phyloP scores from a whole-genome alignment of 2,113 vertebrate genomes.

The Syngnathus floridae region DNA sequence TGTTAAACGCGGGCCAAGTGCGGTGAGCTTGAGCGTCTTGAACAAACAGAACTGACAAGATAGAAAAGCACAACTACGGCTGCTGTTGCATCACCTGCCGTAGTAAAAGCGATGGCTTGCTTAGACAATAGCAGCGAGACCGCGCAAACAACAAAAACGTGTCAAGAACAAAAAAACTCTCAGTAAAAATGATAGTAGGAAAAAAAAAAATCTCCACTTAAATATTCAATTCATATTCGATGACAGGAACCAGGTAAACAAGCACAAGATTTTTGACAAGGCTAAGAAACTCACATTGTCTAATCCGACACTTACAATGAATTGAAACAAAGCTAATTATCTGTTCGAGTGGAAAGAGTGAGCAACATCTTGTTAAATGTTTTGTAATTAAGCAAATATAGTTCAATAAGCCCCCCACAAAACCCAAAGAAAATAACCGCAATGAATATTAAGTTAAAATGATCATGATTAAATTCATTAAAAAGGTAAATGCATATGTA shows the following conservation, averaged over 20 bases:
- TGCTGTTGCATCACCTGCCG: conserved; percentile 56
- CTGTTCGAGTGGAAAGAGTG: no score
- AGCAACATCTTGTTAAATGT: no score
- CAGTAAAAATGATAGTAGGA: conserved; percentile 2
- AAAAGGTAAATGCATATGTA: no score
- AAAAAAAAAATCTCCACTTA: conserved; percentile 25
- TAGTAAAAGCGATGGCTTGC: conserved; percentile 63
- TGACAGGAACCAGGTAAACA: neutral
- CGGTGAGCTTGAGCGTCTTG: conserved; percentile 9
- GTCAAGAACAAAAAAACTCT: conserved; percentile 15
- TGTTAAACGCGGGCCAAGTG: conserved; percentile 51
- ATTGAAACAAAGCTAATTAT: no score
- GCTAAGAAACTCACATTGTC: neutral
- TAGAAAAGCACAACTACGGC: conserved; percentile 34
- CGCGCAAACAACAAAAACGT: conserved; percentile 43
- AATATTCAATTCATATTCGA: neutral
- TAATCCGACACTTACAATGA: neutral
- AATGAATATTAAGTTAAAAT: no score
- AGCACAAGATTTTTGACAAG: neutral
- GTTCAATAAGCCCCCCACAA: no score
- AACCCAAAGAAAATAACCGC: no score
- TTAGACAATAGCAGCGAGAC: conserved; percentile 56
- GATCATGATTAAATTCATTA: no score
- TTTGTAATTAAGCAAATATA: no score
- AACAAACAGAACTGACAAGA: conserved; percentile 20